Evolutionary conservation across 92 coral and sea anemone species (phyloP).

Genomic region (Virgularia gustaviana): DNA sequence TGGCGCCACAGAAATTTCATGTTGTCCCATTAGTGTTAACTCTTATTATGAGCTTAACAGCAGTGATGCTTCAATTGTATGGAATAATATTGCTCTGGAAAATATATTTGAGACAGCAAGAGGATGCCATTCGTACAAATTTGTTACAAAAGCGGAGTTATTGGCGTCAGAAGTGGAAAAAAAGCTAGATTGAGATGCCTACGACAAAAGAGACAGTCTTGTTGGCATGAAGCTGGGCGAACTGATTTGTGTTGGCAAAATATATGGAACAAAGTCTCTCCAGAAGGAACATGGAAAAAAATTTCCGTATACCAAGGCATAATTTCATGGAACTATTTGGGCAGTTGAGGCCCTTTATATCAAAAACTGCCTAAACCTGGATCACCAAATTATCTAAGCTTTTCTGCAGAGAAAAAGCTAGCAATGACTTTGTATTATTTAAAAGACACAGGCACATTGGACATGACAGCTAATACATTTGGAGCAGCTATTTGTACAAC

Average conservation of each 20-base stretch:
- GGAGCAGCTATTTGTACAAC: background rate
- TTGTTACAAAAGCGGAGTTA: conserved; percentile 51
- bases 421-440: background rate
- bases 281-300: conserved; percentile 44
- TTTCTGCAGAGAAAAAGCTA: background rate
- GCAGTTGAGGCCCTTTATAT: conserved; percentile 26
- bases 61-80: conserved; percentile 10
- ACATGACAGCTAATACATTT: conserved; percentile 16
- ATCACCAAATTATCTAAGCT: background rate
- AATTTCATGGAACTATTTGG: conserved; percentile 14
- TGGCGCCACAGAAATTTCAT: background rate
- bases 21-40: background rate
- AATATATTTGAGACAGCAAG: conserved; percentile 5
- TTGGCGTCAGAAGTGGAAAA: conserved; percentile 34
- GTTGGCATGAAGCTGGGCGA: conserved; percentile 55
- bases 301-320: conserved; percentile 41
- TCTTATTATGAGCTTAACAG: conserved; percentile 8
- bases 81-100: conserved; percentile 19
- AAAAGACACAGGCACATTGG: background rate
- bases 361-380: too few relatives aligned
- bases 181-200: conserved; percentile 36
- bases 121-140: background rate
- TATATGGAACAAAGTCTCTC: conserved; percentile 32
- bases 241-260: conserved; percentile 50
- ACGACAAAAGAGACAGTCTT: conserved; percentile 41